Evolutionary conservation across 2,888 invertebrate species (phyloP).

Genomic region (Pristionchus fissidentatus): DNA sequence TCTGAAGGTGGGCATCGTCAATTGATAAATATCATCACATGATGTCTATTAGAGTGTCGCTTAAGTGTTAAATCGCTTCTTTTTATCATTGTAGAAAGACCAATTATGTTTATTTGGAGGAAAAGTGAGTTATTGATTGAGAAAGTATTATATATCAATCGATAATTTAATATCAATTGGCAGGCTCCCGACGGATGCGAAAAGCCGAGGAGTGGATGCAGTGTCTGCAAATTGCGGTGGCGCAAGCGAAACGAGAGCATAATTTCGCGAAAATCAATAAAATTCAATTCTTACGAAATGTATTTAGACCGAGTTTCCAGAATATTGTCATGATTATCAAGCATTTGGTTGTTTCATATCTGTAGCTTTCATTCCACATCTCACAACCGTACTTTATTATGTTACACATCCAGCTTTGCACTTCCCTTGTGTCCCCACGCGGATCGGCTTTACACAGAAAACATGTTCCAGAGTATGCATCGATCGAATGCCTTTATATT

Average conservation of each 20-base stretch:
- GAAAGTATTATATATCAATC: not conserved
- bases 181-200: conserved; percentile 90
- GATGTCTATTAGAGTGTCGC: too few relatives aligned
- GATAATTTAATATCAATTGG: conserved; percentile 8
- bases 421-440: not conserved
- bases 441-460: conserved; percentile 6
- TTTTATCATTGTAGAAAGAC: too few relatives aligned
- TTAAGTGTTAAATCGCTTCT: too few relatives aligned
- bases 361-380: conserved; percentile 5
- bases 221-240: conserved; percentile 91
- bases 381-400: not conserved
- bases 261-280: not conserved
- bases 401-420: not conserved
- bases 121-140: not conserved
- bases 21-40: too few relatives aligned
- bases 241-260: conserved; percentile 82
- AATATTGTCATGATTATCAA: too few relatives aligned
- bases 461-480: conserved; percentile 27
- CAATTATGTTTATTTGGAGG: not conserved
- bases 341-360: conserved; percentile 2
- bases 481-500: conserved; percentile 12
- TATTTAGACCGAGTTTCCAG: too few relatives aligned
- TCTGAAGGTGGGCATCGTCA: conserved; percentile 85
- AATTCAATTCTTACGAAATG: too few relatives aligned
- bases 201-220: conserved; percentile 97